Base-by-base conservation (phyloP, 2,797 vertebrate genomes). In the Sebastes cheni region DNA sequence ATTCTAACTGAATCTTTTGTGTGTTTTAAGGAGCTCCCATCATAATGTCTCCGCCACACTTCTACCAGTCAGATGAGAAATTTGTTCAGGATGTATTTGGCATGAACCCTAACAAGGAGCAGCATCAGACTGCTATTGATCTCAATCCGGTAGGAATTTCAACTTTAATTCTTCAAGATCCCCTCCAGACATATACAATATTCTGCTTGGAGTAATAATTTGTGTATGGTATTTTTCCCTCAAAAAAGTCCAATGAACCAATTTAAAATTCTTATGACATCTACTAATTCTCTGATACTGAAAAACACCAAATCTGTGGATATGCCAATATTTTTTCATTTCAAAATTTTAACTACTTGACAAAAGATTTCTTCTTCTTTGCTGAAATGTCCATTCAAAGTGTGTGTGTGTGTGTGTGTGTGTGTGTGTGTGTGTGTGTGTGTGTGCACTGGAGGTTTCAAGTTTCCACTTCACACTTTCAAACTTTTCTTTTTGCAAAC, bases 21-120 rank as follows among this genome's bases (percentile, higher is more conserved):
- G 54, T 83, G 25, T 79, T 36, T 36, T 39, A 39, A 99, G 99
- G 97, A 68, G 98, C 96, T 7, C 98, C 99, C 0, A 97, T 99
- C 88, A 87, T 99, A 62, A 95, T 99, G 90, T 99, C 99, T 1
- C 96, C 97, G 20, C 99, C 99, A 4, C 99, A 99, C 90, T 99
- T 99, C 89, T 99, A 99, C 92, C 96, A 97, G 90, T 97, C 96
- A 2, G 98, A 98, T 81, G 88, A 96, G 27, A 96, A 92, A 73
- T 97, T 92, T 79, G 23, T 95, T 65, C 77, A 95, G 11, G 97
- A 94, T 67, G 89, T 99, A 36, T 86, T 94, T 1, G 98, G 98
- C 77, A 97, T 99, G 96, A 92, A 73, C 8, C 99, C 99, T 1
- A 93, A 87, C 1, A 97, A 98, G 86, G 96, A 98, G 20, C 81